Conservation (phyloP, 2,888 invertebrate species). For the Agonopterix alstromeriana region DNA sequence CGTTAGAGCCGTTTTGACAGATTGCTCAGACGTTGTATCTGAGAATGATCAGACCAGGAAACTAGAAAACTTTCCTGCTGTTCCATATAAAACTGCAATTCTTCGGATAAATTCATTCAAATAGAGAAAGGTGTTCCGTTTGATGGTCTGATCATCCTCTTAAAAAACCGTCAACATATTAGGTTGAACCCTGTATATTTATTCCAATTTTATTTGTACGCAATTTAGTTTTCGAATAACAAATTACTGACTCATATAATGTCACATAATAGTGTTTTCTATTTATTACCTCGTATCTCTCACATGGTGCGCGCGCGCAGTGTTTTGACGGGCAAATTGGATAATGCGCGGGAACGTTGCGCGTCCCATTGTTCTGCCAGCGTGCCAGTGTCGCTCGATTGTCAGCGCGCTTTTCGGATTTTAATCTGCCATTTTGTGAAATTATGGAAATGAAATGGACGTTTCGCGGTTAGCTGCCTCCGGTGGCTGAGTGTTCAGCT, state of each 20-base stretch:
- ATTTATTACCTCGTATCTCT: not conserved
- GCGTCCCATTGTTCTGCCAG: slow-evolving; percentile 57
- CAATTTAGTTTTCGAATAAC: not conserved
- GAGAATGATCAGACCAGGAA: no score
- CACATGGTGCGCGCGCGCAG: slow-evolving; percentile 34
- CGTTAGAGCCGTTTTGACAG: no score
- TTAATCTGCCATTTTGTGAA: slow-evolving; percentile 68
- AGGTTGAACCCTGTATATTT: no score
- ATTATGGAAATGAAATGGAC: slow-evolving; percentile 71
- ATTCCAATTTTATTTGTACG: slow-evolving; percentile 1
- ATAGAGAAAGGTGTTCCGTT: no score
- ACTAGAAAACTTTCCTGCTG: no score
- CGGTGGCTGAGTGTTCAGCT: slow-evolving; percentile 31
- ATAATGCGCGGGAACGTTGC: slow-evolving; percentile 57
- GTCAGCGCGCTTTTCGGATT: slow-evolving; percentile 65
- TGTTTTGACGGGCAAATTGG: slow-evolving; percentile 70
- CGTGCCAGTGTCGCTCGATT: slow-evolving; percentile 45
- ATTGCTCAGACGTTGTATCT: no score
- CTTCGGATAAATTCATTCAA: no score
- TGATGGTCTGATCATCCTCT: no score
- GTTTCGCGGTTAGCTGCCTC: slow-evolving; percentile 69
- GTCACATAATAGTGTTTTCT: no score
- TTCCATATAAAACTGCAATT: no score
- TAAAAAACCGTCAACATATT: no score
- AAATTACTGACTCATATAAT: no score